Evolutionary conservation across 2,888 invertebrate species (phyloP).

Genomic region (Coremacera marginata): DNA sequence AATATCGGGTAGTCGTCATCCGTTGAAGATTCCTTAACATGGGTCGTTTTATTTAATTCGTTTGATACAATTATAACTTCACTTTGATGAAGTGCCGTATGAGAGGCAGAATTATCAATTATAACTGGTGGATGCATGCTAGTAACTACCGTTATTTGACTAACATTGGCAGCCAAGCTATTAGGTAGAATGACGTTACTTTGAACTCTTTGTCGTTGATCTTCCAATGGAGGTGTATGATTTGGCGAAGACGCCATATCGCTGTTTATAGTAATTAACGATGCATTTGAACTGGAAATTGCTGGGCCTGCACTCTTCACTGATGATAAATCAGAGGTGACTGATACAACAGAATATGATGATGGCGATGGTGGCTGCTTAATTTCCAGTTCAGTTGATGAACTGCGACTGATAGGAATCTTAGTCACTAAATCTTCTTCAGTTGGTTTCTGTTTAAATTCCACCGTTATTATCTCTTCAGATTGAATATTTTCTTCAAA

Average conservation of each 20-base stretch:
- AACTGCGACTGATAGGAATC: slow-evolving; percentile 47
- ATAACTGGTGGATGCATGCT: slow-evolving; percentile 85
- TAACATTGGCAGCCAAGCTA: slow-evolving; percentile 79
- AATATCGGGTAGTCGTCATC: slow-evolving; percentile 83
- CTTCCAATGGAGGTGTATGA: slow-evolving; percentile 48
- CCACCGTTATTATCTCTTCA: slow-evolving; percentile 48
- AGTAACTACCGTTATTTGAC: slow-evolving; percentile 85
- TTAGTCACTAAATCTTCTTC: slow-evolving; percentile 29
- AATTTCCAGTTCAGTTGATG: slow-evolving; percentile 51
- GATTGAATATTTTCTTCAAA: slow-evolving; percentile 47
- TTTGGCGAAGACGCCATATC: slow-evolving; percentile 61
- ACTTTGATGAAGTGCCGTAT: slow-evolving; percentile 61
- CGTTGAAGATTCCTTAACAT: slow-evolving; percentile 77
- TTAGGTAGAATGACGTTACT: slow-evolving; percentile 75
- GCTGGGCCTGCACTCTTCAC: slow-evolving; percentile 41
- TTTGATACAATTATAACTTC: slow-evolving; percentile 88
- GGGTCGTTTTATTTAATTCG: slow-evolving; percentile 76
- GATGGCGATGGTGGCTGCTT: slow-evolving; percentile 62
- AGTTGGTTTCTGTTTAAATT: slow-evolving; percentile 44
- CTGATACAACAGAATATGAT: slow-evolving; percentile 60
- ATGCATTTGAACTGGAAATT: slow-evolving; percentile 62
- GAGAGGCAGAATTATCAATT: slow-evolving; percentile 72
- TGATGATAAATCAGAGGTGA: slow-evolving; percentile 56
- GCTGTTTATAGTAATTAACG: slow-evolving; percentile 67
- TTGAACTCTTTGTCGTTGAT: slow-evolving; percentile 53